Evolutionary conservation across 2,888 invertebrate species (phyloP), one percentile per base, ranked within the genome.

Genomic region (Caenorhabditis virilis): DNA sequence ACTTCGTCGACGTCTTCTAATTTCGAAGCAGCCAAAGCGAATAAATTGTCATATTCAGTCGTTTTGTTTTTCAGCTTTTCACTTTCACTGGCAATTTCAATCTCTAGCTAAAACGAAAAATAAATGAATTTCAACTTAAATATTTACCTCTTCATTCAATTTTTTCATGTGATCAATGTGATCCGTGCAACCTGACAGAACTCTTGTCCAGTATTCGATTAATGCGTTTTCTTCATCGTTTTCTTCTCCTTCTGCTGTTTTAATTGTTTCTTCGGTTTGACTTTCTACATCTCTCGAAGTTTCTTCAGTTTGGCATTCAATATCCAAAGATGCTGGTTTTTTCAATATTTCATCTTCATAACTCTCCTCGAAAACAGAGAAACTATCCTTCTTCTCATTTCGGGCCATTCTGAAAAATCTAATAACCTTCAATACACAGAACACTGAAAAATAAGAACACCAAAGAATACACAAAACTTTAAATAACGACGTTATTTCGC

Each of bases 231-330:
- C 26, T 7, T n/a, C 30, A n/a, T 49, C 35, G 11, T 35, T 18
- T 1, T 18, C 9, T 27, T 52, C 56, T 0, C 22, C 16, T 47
- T 56, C 45, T 53, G 52, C 20, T 39, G 15, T 15, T 36, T 22
- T 30, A 2, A 30, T 39, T 25, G 25, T 35, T 18, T 35, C 18
- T 35, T 35, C 15, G 15, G 5, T 42, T 38, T 22, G 1, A 22
- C 13, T 11, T 2, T 4, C n/a, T 18, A 25, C 20, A 54, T 18
- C 15, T 15, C 23, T 20, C 7, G 9, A n/a, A 2, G 53, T 52
- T 20, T 61, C 61, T n/a, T 62, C 61, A 11, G 61, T 62, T 36
- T 62, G 61, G 22, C 61, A 62, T n/a, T 36, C 51, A 26, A 55
- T 42, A 11, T 55, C 55, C 1, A 47, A 25, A 9, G 18, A 11